phyloP scores from a whole-genome alignment of 2,888 invertebrate species.

The Sphaerophoria taeniata region DNA sequence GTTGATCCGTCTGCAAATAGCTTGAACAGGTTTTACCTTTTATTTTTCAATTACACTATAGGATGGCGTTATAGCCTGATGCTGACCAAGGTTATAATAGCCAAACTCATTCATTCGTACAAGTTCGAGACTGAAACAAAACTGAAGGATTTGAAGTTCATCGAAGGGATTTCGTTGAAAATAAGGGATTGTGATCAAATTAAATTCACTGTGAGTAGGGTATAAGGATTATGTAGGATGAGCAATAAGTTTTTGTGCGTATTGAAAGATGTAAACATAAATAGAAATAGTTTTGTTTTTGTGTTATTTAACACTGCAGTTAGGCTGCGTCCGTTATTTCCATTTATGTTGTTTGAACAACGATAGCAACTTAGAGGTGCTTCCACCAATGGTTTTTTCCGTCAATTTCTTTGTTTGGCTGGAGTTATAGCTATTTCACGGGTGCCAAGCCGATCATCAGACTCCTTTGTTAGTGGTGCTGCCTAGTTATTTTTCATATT shows the following conservation, averaged over 20 bases:
- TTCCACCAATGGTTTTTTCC: no score
- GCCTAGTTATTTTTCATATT: no score
- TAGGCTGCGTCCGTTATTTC: no score
- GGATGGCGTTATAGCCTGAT: constrained; percentile 81
- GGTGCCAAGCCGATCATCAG: no score
- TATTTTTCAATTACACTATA: constrained; percentile 47
- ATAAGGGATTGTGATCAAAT: constrained; percentile 75
- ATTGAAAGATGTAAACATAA: neutral
- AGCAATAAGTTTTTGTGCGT: neutral
- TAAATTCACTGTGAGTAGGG: constrained; percentile 64
- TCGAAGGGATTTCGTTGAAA: constrained; percentile 81
- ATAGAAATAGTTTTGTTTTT: neutral
- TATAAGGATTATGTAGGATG: neutral
- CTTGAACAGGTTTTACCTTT: constrained; percentile 10
- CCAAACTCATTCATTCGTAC: constrained; percentile 78
- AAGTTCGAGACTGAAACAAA: constrained; percentile 78
- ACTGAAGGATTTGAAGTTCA: constrained; percentile 78
- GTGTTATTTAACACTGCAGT: no score
- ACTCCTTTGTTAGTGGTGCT: no score
- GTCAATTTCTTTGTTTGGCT: no score
- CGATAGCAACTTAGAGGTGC: no score
- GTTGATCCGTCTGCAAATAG: neutral
- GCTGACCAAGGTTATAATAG: constrained; percentile 80
- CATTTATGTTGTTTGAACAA: no score
- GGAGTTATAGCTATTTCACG: no score